Evolutionary conservation across 2,797 vertebrate genomes (phyloP), one percentile per base, ranked within the genome.

Genomic region (Propithecus perrieri): DNA sequence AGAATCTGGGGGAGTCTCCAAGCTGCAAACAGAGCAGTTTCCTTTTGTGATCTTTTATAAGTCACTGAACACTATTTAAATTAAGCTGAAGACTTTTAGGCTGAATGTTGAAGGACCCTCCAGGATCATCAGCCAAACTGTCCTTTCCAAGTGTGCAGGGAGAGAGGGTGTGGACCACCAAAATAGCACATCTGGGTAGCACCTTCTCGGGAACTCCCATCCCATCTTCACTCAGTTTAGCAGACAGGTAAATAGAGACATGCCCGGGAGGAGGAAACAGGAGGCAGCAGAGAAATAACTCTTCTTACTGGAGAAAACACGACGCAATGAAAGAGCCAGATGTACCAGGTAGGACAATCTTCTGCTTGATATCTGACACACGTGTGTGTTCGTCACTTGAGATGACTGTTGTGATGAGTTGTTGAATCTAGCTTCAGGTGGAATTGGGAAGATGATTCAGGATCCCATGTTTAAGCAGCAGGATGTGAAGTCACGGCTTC

Each of bases 1-100:
- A 85, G 92, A 95, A 95, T 96, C 92, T 63, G 33, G 90, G 76
- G 17, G 10, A 79, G 7, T 83, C n/a, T 93, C 84, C 93, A 75
- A 92, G 72, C 35, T 92, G 91, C 43, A 95, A 93, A 81, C 7
- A n/a, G 35, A 96, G 85, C 38, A 46, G 83, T 92, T 97, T 93
- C 43, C 59, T 94, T 89, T 89, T 48, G 41, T 3, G 18, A 10
- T 91, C 48, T 50, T 15, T 50, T 43, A 43, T 43, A 43, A 43
- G 43, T 43, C 43, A 43, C 6, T 43, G 43, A 43, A 43, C 43
- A 43, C 43, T 8, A 7, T 43, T 43, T 43, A 43, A 43, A 43
- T 43, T 43, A 43, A 50, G 61, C 15, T 12, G 28, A 94, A 96
- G 65, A 61, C 12, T n/a, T 96, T 87, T 53, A 63, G 46, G 20